Percentiles rank a stretch among this genome's conserved stretches.
phyloP scores from a whole-genome alignment of 30 jellyfish, hydroid and myxozoan species.

The Mastigias papua region DNA sequence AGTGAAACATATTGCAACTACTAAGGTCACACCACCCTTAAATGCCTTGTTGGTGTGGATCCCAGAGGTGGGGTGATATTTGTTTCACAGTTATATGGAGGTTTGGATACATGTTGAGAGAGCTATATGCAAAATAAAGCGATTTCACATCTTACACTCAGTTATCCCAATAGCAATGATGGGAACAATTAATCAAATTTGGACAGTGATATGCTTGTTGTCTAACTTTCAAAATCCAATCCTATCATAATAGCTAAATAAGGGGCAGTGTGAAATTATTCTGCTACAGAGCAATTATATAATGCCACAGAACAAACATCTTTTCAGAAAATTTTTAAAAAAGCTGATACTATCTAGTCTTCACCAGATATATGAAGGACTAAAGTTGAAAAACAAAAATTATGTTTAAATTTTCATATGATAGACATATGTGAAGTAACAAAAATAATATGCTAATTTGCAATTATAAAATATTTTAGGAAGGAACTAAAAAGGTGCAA shows the following conservation, averaged over 20 bases:
- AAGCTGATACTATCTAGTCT: background rate
- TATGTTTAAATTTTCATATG: too few relatives aligned
- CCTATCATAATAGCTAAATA: conserved; percentile 3
- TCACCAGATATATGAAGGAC: background rate
- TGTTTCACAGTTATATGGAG: conserved; percentile 12
- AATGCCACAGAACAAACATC: background rate
- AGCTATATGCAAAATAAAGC: conserved; percentile 20
- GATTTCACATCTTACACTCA: conserved; percentile 20
- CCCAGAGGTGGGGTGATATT: conserved; percentile 26
- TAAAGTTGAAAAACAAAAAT: background rate
- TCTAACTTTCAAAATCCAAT: conserved; percentile 22
- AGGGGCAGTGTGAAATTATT: background rate
- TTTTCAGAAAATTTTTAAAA: background rate
- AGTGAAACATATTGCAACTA: background rate
- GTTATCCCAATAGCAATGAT: conserved; percentile 22
- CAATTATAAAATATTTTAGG: background rate
- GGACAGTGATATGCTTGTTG: conserved; percentile 23
- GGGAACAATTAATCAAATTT: conserved; percentile 23
- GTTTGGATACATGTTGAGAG: conserved; percentile 25
- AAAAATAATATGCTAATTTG: too few relatives aligned
- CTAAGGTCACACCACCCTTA: background rate
- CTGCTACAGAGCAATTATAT: background rate
- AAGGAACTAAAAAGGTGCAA: background rate
- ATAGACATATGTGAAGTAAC: too few relatives aligned
- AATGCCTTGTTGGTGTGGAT: too few relatives aligned